Evolutionary conservation across 2,113 vertebrate species (phyloP).

Genomic region (Microcebus murinus): DNA sequence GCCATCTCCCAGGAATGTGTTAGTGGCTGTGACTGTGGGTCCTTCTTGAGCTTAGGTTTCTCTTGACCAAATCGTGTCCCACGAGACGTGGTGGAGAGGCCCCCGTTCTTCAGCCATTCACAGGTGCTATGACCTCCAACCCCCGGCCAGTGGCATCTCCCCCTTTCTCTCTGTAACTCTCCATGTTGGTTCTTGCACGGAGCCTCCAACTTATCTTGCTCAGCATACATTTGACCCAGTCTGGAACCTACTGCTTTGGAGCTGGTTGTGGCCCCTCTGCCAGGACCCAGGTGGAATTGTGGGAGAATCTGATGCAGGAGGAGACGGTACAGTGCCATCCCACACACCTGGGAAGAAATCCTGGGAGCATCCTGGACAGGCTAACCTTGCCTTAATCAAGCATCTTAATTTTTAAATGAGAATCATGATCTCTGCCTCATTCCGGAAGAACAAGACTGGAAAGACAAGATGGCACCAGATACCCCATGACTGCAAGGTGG

Average conservation of each 20-base stretch:
- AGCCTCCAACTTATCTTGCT: neutral
- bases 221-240: neutral
- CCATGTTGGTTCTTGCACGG: neutral
- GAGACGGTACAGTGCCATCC: fast-evolving
- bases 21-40: neutral
- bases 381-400: neutral
- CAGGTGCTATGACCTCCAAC: neutral
- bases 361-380: neutral
- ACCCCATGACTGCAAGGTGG: neutral
- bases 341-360: neutral
- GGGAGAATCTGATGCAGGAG: fast-evolving
- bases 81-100: neutral
- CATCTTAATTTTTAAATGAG: neutral
- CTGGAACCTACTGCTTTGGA: neutral
- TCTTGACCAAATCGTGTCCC: neutral
- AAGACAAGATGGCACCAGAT: neutral
- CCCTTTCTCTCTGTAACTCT: neutral
- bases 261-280: neutral
- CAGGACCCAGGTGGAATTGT: neutral
- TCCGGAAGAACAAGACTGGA: neutral
- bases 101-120: neutral
- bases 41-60: neutral
- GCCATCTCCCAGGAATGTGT: conserved; percentile 57
- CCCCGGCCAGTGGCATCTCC: neutral
- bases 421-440: neutral